Conservation (phyloP, 2,888 invertebrate genomes). For the Hypolimnas misippus region DNA sequence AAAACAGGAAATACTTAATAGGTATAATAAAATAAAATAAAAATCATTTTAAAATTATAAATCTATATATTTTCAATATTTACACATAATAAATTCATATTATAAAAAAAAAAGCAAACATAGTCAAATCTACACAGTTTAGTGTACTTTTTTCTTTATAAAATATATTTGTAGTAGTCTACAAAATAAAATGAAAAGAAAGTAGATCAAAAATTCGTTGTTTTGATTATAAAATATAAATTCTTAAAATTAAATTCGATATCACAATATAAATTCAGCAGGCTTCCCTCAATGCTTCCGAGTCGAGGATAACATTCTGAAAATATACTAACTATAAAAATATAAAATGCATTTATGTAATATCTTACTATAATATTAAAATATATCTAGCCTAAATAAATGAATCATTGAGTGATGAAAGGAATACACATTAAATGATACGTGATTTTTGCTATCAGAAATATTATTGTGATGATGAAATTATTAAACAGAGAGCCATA, state of each 20-base stretch:
- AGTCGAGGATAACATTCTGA: constrained; percentile 79
- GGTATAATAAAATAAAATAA: neutral
- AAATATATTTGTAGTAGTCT: neutral
- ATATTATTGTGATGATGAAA: neutral
- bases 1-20: neutral
- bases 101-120: neutral
- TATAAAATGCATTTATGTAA: constrained; percentile 15
- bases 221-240: neutral
- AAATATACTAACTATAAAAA: constrained; percentile 58
- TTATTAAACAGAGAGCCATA: neutral
- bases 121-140: too few species aligned
- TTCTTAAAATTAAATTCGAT: constrained; percentile 41
- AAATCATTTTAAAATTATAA: constrained; percentile 4
- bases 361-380: constrained; percentile 7
- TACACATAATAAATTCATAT: constrained; percentile 17
- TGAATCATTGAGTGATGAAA: neutral
- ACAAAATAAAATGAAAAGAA: neutral
- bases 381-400: neutral
- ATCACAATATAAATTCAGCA: constrained; percentile 80
- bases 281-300: constrained; percentile 69
- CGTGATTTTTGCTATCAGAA: too few species aligned
- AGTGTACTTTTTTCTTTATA: neutral
- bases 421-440: too few species aligned
- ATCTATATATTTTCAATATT: constrained; percentile 28
- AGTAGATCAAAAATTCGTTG: neutral